Percentiles rank a stretch among this genome's conserved stretches.
Conservation (phyloP, 2,888 invertebrate species). For the Ferrisia virgata region DNA sequence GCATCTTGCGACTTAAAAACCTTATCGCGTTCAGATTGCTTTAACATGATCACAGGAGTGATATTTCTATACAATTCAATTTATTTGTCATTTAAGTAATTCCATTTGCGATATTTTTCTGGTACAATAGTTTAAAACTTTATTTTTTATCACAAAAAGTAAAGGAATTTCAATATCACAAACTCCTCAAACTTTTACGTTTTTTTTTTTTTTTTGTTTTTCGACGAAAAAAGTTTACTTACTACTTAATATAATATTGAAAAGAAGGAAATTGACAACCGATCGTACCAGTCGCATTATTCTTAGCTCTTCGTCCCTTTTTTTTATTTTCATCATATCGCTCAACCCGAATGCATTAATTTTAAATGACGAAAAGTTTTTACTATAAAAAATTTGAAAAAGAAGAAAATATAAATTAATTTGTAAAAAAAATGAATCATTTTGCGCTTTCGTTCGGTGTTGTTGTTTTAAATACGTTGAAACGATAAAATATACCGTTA, state of each 20-base stretch:
- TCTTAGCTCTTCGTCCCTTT: not conserved
- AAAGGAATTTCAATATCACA: not conserved
- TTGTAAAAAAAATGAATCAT: not conserved
- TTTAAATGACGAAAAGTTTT: not conserved
- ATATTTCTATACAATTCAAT: not conserved
- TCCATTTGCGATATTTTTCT: not conserved
- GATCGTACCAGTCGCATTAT: not conserved
- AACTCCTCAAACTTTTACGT: not conserved
- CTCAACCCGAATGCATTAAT: not conserved
- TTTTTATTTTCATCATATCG: not conserved
- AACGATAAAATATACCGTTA: not conserved
- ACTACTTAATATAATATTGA: too few species aligned
- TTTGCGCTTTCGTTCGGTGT: not conserved
- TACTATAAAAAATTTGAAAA: not conserved
- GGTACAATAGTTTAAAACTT: not conserved
- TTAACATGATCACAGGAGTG: not conserved
- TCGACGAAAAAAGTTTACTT: not conserved
- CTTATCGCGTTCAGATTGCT: not conserved
- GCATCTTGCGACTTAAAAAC: not conserved
- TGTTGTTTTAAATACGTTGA: not conserved
- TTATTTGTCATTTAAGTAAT: not conserved
- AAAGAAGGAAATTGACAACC: not conserved
- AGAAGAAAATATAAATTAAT: not conserved
- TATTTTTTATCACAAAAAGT: not conserved
- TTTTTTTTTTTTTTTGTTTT: not conserved